These are phyloP conservation scores for Pleuronectes platessa DNA, from an alignment of 2,113 vertebrate genomes.

Conservation along the genomic window DNA sequence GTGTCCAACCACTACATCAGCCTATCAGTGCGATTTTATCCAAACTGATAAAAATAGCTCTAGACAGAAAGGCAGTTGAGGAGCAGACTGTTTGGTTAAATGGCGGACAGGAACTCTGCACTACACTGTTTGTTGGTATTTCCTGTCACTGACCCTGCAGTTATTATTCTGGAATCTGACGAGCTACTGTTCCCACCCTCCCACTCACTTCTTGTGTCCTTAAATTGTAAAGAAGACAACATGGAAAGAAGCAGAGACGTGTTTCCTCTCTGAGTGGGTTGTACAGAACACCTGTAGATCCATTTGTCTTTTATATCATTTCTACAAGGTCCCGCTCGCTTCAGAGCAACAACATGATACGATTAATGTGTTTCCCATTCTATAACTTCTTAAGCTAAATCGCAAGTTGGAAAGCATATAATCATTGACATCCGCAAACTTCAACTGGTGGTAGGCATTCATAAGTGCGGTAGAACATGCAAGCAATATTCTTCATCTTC, in stretches of 20 bases:
- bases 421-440: too few species aligned
- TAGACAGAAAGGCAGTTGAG: slow-evolving; percentile 37
- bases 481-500: too few species aligned
- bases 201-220: slow-evolving; percentile 27
- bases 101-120: slow-evolving; percentile 49
- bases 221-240: neutral
- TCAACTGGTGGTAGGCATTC: too few species aligned
- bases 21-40: neutral
- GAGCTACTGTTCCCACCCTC: slow-evolving; percentile 61
- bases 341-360: neutral
- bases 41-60: slow-evolving; percentile 38
- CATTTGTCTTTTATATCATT: neutral
- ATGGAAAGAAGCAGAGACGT: neutral
- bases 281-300: too few species aligned
- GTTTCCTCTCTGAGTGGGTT: neutral
- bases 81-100: slow-evolving; percentile 39
- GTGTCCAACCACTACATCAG: neutral
- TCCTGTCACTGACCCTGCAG: slow-evolving; percentile 66
- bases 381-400: too few species aligned
- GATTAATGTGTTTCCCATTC: neutral
- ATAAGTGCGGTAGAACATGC: too few species aligned
- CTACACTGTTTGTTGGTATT: slow-evolving; percentile 66
- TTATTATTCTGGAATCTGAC: slow-evolving; percentile 63
- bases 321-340: neutral
- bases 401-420: too few species aligned